phyloP scores from a whole-genome alignment of 1,140 invertebrate genomes.

The Drosophila aff. region DNA sequence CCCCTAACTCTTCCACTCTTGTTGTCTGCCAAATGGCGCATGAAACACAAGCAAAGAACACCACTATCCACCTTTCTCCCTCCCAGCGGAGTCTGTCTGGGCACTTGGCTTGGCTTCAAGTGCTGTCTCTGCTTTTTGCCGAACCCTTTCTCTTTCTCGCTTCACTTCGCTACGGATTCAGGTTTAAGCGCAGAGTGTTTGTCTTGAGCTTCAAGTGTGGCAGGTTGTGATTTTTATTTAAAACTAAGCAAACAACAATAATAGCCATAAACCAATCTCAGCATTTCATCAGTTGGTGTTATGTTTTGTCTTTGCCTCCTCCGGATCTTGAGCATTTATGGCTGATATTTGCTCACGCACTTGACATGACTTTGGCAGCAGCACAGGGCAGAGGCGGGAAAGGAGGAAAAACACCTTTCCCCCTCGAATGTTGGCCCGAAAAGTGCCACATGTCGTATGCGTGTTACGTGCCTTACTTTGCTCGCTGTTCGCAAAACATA shows the following conservation, averaged over 20 bases:
- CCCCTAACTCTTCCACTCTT: conserved; percentile 32
- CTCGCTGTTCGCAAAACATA: conserved; percentile 66
- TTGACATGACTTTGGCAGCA: conserved; percentile 46
- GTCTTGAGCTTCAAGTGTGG: conserved; percentile 79
- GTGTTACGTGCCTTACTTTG: conserved; percentile 66
- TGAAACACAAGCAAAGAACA: conserved; percentile 52
- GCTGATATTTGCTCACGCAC: conserved; percentile 76
- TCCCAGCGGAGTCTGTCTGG: conserved; percentile 44
- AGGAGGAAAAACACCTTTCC: conserved; percentile 18
- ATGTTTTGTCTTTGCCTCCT: background rate
- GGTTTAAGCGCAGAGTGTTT: conserved; percentile 76
- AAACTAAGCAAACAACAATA: conserved; percentile 58
- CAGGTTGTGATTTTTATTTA: conserved; percentile 80
- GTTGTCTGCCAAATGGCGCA: conserved; percentile 80
- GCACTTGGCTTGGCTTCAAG: conserved; percentile 62
- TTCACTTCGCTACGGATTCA: conserved; percentile 24
- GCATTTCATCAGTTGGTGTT: conserved; percentile 37
- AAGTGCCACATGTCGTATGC: conserved; percentile 73
- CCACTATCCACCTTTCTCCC: conserved; percentile 22
- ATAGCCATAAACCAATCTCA: conserved; percentile 36
- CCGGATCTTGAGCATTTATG: conserved; percentile 60
- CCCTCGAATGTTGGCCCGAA: background rate
- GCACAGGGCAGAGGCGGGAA: background rate
- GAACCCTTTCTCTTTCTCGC: conserved; percentile 45
- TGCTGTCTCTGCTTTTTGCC: conserved; percentile 75